Percentiles rank a stretch among this genome's conserved stretches.
Evolutionary conservation across 2,888 invertebrate genomes (phyloP).

Genomic region (Abrostola triplasia): DNA sequence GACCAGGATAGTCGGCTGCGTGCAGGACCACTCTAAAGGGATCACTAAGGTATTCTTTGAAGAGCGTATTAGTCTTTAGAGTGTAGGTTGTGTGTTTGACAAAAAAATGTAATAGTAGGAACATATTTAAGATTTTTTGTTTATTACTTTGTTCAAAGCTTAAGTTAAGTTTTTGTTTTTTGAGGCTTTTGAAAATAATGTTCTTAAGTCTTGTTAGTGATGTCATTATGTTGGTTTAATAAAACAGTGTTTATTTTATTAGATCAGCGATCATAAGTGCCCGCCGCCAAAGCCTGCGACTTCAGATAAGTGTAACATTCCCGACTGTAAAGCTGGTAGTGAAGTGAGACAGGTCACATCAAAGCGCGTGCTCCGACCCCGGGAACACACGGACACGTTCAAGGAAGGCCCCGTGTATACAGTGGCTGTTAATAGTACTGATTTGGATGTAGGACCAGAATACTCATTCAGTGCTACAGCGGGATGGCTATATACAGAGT

Average conservation of each 20-base stretch:
- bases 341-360: constrained; percentile 66
- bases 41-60: constrained; percentile 76
- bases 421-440: constrained; percentile 75
- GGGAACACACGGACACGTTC: constrained; percentile 77
- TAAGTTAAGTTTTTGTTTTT: no score
- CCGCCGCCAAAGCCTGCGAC: constrained; percentile 72
- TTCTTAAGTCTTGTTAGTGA: no score
- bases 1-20: constrained; percentile 92
- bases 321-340: constrained; percentile 67
- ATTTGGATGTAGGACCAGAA: constrained; percentile 77
- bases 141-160: no score
- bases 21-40: constrained; percentile 87
- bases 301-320: constrained; percentile 74
- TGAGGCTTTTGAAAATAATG: no score
- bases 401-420: constrained; percentile 80
- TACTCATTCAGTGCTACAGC: constrained; percentile 77
- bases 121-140: no score
- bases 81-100: no score
- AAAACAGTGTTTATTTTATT: constrained; percentile 29
- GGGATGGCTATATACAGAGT: constrained; percentile 89
- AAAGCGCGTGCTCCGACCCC: constrained; percentile 60
- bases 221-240: background rate
- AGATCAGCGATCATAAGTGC: constrained; percentile 83
- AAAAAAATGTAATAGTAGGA: no score
- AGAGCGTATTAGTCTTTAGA: background rate